phyloP scores from a whole-genome alignment of 2,888 invertebrate genomes.

The Mayetiola destructor region DNA sequence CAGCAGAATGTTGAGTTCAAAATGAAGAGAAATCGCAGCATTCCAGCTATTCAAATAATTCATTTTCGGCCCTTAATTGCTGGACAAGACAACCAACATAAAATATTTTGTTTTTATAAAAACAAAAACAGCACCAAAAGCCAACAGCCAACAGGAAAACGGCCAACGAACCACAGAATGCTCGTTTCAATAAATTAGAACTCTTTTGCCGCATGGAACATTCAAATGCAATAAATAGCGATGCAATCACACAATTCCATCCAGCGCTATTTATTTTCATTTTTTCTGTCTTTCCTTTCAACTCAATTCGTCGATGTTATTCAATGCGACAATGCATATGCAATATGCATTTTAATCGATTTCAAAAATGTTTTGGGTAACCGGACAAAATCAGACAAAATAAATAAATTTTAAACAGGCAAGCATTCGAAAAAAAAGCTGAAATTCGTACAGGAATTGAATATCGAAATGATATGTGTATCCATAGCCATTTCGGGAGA shows the following conservation, averaged over 20 bases:
- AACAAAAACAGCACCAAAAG: not conserved
- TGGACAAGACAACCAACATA: not conserved
- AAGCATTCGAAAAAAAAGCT: too few species aligned
- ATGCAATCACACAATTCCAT: constrained; percentile 9
- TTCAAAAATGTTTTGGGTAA: too few species aligned
- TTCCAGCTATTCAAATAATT: too few species aligned
- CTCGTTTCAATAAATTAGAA: constrained; percentile 3
- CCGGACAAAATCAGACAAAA: too few species aligned
- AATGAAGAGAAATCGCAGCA: not conserved
- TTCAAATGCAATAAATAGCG: constrained; percentile 8
- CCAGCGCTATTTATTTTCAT: not conserved
- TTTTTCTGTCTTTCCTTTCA: not conserved
- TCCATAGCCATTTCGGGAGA: too few species aligned
- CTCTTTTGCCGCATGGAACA: constrained; percentile 5
- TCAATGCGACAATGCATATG: too few species aligned
- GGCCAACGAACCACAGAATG: constrained; percentile 1
- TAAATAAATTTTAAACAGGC: too few species aligned
- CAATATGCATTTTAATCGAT: too few species aligned
- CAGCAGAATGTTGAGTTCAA: not conserved
- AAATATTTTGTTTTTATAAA: too few species aligned
- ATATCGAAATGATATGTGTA: too few species aligned
- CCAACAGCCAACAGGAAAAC: not conserved
- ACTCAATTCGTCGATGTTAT: not conserved
- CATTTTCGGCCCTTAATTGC: not conserved
- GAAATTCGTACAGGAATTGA: too few species aligned